Base-by-base conservation (phyloP, 2,797 vertebrate species). In the Valencia hispanica region DNA sequence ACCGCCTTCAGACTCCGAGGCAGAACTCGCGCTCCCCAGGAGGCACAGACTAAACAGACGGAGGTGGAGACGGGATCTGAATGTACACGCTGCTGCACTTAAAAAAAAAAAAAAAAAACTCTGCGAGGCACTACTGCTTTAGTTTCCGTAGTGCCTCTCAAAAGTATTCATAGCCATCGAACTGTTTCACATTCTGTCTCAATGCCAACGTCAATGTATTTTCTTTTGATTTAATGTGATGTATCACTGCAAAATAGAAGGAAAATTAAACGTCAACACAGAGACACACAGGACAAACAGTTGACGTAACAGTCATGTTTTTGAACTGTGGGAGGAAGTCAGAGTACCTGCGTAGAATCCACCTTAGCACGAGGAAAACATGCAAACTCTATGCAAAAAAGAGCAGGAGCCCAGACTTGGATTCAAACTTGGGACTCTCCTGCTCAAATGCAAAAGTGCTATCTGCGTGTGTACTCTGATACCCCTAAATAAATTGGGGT, bases 21-120 rank as follows among this genome's bases (percentile, higher is more conserved):
- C 85, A 57, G 55, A 81, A 80, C 78, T 89, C 71, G 45, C 47
- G n/a, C 86, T 76, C 78, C 77, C 69, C 68, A 48, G 81, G 79
- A 65, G 81, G 73, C 36, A 9, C 32, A 0, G 3, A 77, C 53
- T 86, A 79, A 78, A 78, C 70, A 75, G 20, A 70, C 68, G 25
- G 65, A 65, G 74, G 74, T 77, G 71, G 59, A 77, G 78, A 70
- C 73, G 70, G 39, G 53, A 80, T 80, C 69, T 78, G 75, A 89
- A 88, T 83, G 76, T 80, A 83, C 83, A 73, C 36, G 61, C 70
- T 78, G 39, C 25, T 45, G 39, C 39, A 68, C 65, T 68, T 68
- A 68, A 8, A 12, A 36, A 68, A 6, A 22, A n/a, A 36, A 63
- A 43, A 17, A 66, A 41, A n/a, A 68, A 27, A 25, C 65, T 18